Evolutionary conservation across 2,797 vertebrate species (phyloP).

Genomic region (Pseudochaenichthys georgianus): DNA sequence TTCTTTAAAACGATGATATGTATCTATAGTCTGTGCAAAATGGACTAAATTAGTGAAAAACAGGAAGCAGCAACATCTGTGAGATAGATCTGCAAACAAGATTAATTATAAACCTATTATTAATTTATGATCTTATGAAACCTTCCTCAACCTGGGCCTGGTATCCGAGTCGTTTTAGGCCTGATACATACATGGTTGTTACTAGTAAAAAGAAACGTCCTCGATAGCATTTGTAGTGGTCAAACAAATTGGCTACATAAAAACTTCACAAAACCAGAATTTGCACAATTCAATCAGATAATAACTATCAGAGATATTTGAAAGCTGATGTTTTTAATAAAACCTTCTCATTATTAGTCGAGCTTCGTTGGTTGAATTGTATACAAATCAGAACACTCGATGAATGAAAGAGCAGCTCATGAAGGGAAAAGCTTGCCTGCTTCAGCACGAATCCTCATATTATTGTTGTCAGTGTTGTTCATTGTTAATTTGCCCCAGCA

Average conservation of each 20-base stretch:
- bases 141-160: too few species aligned
- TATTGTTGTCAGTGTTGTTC: slow-evolving; percentile 49
- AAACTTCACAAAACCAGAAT: not conserved
- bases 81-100: too few species aligned
- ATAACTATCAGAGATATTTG: not conserved
- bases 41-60: not conserved
- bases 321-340: not conserved
- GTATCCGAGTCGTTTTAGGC: too few species aligned
- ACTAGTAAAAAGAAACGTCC: not conserved
- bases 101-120: too few species aligned
- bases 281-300: not conserved
- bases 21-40: too few species aligned
- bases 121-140: too few species aligned
- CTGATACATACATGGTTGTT: not conserved
- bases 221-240: not conserved
- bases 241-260: not conserved
- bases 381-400: not conserved
- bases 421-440: not conserved
- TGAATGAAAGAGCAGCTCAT: not conserved
- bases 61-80: too few species aligned
- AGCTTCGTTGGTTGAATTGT: not conserved
- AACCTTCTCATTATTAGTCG: too few species aligned
- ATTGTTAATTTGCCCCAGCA: slow-evolving; percentile 42
- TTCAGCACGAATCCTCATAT: not conserved
- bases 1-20: not conserved